Conservation (phyloP, 2,113 vertebrate genomes). For the Leptosomus discolor region DNA sequence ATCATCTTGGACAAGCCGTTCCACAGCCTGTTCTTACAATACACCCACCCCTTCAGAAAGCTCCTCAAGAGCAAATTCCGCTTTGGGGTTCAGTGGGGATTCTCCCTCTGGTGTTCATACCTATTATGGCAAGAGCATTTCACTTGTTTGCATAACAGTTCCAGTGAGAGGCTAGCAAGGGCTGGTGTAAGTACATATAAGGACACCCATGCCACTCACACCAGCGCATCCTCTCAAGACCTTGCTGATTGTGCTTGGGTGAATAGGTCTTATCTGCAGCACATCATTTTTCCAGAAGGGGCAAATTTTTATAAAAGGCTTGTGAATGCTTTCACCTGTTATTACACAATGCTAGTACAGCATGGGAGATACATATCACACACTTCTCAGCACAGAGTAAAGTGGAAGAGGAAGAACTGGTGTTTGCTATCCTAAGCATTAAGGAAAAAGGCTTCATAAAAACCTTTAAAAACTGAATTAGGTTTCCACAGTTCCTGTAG, state of each 20-base stretch:
- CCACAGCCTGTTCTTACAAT: not conserved
- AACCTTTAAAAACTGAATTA: fast-evolving
- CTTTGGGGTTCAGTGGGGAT: not conserved
- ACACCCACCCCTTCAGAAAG: not conserved
- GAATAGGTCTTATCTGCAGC: not conserved
- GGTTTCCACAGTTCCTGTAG: not conserved
- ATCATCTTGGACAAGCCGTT: not conserved
- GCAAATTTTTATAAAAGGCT: not conserved
- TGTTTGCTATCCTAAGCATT: not conserved
- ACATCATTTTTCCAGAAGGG: not conserved
- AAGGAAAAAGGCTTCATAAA: not conserved
- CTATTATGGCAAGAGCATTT: not conserved
- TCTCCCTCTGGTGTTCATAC: not conserved
- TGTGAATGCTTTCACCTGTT: not conserved
- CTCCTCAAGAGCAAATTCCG: not conserved
- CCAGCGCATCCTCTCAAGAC: not conserved
- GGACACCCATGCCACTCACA: not conserved
- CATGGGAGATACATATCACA: fast-evolving
- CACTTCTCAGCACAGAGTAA: not conserved
- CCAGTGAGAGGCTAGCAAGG: fast-evolving
- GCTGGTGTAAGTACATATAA: not conserved
- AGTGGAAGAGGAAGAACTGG: fast-evolving
- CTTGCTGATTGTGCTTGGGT: not conserved
- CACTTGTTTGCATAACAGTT: not conserved
- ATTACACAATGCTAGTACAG: not conserved